Percentiles rank a stretch among this genome's conserved stretches.
phyloP scores from a whole-genome alignment of 1,140 invertebrate genomes.

The Delia radicum region DNA sequence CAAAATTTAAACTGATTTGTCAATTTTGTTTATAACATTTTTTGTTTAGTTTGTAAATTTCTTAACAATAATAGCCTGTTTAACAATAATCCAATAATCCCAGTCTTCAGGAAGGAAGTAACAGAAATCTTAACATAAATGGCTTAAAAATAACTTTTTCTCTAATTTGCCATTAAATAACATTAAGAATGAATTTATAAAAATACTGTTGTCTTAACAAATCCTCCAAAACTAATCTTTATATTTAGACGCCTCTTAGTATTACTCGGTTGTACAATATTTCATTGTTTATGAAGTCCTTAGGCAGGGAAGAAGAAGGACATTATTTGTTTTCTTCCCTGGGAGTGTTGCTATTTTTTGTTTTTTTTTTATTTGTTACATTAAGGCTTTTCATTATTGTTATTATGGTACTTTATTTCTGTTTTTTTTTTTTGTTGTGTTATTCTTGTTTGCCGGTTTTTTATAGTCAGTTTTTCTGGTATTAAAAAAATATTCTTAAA shows the following conservation, averaged over 20 bases:
- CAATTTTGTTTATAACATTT: background rate
- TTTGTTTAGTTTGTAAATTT: background rate
- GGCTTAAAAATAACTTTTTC: background rate
- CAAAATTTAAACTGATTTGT: background rate
- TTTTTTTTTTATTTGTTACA: slow-evolving; percentile 39
- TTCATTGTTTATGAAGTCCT: slow-evolving; percentile 12
- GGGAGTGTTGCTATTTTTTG: too few relatives aligned
- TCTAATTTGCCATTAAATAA: slow-evolving; percentile 18
- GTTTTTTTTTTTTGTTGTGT: background rate
- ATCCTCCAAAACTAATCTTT: slow-evolving; percentile 11
- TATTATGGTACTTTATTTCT: slow-evolving; percentile 39
- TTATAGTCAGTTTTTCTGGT: background rate
- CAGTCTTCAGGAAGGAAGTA: background rate
- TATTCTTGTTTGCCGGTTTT: too few relatives aligned
- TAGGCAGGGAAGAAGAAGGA: background rate
- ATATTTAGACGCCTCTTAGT: background rate
- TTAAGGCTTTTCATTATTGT: slow-evolving; percentile 56
- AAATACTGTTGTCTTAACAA: background rate
- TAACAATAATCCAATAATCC: slow-evolving; percentile 5
- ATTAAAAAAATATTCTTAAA: slow-evolving; percentile 25
- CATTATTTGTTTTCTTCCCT: too few relatives aligned
- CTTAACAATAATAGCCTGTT: background rate
- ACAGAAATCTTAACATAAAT: background rate
- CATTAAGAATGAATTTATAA: background rate
- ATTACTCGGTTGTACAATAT: background rate